phyloP scores from a whole-genome alignment of 2,888 invertebrate species.

The Cryptosula pallasiana region DNA sequence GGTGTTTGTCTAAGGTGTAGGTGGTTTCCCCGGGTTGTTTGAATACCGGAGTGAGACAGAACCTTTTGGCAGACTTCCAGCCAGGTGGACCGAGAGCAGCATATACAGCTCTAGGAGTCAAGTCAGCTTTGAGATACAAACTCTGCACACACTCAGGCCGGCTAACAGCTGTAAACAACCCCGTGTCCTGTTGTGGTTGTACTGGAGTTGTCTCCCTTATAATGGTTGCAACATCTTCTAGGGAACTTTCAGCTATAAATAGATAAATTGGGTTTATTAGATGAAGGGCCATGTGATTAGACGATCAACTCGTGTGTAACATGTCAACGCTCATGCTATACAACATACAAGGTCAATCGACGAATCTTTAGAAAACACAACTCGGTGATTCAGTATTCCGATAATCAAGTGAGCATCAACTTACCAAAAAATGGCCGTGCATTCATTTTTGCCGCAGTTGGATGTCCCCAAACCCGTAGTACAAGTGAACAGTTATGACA shows the following conservation, averaged over 20 bases:
- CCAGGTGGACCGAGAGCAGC: constrained; percentile 17
- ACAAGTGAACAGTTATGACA: no score
- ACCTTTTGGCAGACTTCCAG: constrained; percentile 20
- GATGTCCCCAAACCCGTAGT: no score
- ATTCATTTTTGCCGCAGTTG: no score
- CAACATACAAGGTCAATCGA: no score
- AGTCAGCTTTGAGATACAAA: constrained; percentile 73
- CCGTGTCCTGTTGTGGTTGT: constrained; percentile 64
- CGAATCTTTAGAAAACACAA: no score
- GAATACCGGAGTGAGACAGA: background rate
- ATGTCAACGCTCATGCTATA: no score
- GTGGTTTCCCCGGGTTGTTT: constrained; percentile 16
- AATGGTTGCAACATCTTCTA: constrained; percentile 64
- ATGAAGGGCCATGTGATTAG: no score
- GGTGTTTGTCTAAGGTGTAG: background rate
- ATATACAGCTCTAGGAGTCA: constrained; percentile 33
- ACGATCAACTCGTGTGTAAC: no score
- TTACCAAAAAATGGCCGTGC: no score
- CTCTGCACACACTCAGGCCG: constrained; percentile 70
- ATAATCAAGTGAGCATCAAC: no score
- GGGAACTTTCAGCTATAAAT: constrained; percentile 83
- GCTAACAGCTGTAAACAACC: constrained; percentile 69
- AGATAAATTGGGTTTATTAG: constrained; percentile 36
- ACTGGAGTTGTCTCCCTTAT: background rate
- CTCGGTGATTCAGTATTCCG: no score